Conservation (phyloP, 1,140 invertebrate species). For the Euura saliciscinereae region DNA sequence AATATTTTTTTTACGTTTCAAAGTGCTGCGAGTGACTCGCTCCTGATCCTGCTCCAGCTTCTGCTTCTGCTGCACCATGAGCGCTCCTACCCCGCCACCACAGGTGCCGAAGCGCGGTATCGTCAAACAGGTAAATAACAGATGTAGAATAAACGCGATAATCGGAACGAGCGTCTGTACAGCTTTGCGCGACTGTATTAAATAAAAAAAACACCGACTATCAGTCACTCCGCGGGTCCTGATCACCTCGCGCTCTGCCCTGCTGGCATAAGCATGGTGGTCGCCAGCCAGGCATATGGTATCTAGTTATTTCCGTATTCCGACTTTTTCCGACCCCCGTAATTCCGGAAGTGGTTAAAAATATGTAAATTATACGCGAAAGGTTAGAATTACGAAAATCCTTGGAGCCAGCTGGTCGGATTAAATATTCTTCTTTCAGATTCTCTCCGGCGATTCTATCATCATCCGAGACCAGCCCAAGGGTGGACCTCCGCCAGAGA, state of each 20-base stretch:
- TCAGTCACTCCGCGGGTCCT: background rate
- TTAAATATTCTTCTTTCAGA: constrained; percentile 60
- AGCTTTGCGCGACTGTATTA: background rate
- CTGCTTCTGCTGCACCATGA: constrained; percentile 51
- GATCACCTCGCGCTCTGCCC: background rate
- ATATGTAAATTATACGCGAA: no score
- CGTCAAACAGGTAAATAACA: constrained; percentile 62
- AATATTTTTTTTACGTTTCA: background rate
- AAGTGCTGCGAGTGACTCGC: constrained; percentile 10
- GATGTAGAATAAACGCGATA: background rate
- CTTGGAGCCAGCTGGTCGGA: no score
- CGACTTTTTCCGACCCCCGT: background rate
- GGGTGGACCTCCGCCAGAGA: constrained; percentile 88
- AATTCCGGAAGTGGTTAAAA: background rate
- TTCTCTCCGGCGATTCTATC: constrained; percentile 89
- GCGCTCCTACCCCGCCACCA: constrained; percentile 50
- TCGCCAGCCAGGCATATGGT: constrained; percentile 20
- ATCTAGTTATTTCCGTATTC: background rate
- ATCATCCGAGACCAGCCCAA: constrained; percentile 82
- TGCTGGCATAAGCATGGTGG: constrained; percentile 18
- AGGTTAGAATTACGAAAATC: no score
- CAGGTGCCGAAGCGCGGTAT: constrained; percentile 57
- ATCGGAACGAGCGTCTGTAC: background rate
- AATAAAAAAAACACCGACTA: background rate
- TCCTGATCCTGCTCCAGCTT: background rate